Percentiles rank a stretch among this genome's conserved stretches.
Conservation (phyloP, 2,113 vertebrate genomes). For the Setophaga petechia region DNA sequence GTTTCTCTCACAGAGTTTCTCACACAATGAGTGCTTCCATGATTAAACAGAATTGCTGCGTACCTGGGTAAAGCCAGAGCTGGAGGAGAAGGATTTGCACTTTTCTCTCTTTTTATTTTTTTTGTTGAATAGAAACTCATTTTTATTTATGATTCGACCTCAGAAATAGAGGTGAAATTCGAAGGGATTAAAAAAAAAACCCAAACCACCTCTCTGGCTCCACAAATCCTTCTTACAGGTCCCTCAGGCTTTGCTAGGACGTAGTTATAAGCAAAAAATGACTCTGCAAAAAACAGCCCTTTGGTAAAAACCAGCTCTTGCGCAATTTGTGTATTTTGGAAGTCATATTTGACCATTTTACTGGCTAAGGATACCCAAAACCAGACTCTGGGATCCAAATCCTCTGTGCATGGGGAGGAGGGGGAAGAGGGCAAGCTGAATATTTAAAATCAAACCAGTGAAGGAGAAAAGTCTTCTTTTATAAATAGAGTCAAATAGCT, state of each 20-base stretch:
- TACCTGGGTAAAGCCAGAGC: neutral
- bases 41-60: neutral
- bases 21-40: neutral
- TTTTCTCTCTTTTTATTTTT: neutral
- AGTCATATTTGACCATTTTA: conserved; percentile 31
- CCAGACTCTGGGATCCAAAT: conserved; percentile 7
- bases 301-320: conserved; percentile 39
- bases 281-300: conserved; percentile 54
- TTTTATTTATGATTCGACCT: neutral
- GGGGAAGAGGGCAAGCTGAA: neutral
- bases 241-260: conserved; percentile 34
- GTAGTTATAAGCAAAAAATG: conserved; percentile 52
- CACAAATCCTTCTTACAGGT: conserved; percentile 34
- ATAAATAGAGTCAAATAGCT: neutral
- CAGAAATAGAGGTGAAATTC: conserved; percentile 12
- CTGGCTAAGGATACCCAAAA: conserved; percentile 29
- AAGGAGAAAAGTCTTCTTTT: neutral
- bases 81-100: conserved; percentile 11
- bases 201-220: neutral
- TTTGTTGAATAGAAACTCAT: neutral
- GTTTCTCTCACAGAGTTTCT: conserved; percentile 27
- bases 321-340: conserved; percentile 48
- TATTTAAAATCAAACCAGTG: neutral
- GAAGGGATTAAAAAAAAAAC: neutral
- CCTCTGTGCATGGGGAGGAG: neutral